Base-by-base conservation (phyloP, 2,113 vertebrate genomes). In the Rousettus leschenaultii region DNA sequence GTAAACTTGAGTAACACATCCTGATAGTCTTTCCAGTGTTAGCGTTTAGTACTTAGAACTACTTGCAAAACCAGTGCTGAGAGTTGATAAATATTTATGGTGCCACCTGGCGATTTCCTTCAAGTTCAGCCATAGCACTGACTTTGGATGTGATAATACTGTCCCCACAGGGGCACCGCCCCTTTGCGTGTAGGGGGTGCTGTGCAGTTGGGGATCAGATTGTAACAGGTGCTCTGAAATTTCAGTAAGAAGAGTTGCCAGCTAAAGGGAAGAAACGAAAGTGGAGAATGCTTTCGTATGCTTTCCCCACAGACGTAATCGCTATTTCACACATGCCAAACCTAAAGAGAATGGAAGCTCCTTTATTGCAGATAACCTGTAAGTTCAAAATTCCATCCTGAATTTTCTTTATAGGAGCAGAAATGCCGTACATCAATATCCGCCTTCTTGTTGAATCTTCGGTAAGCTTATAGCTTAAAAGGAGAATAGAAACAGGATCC, bases 281-380 rank as follows among this genome's bases (percentile, higher is more conserved):
- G 68, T 3, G 53, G 57, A 96, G 63, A 86, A 1, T 18, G 35
- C 5, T 80, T n/a, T 10, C 59, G 43, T 6, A 10, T n/a, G 86
- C 45, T 96, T 93, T 94, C 51, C 51, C 22, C 85, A 93, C 66
- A 94, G 59, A 79, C 1, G 40, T 7, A 28, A 9, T 51, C 28
- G 43, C 43, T n/a, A 10, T 18, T 91, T 95, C 57, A 97, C 14
- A 40, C 70, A 65, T 59, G 74, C 9, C 93, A 88, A 77, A 94
- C 4, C 55, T 70, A 21, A 68, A 53, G 82, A 89, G 53, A 97
- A 95, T 63, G 33, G 18, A 95, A 70, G 79, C 9, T 84, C 89
- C 92, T 97, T 97, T 88, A 97, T 87, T 57, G 65, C 43, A 35
- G 11, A 0, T 35, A 87, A 63, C 51, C 75, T 35, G 15, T 89